Conservation (phyloP, 2,113 vertebrate genomes). For the Tychaedon coryphoeus region DNA sequence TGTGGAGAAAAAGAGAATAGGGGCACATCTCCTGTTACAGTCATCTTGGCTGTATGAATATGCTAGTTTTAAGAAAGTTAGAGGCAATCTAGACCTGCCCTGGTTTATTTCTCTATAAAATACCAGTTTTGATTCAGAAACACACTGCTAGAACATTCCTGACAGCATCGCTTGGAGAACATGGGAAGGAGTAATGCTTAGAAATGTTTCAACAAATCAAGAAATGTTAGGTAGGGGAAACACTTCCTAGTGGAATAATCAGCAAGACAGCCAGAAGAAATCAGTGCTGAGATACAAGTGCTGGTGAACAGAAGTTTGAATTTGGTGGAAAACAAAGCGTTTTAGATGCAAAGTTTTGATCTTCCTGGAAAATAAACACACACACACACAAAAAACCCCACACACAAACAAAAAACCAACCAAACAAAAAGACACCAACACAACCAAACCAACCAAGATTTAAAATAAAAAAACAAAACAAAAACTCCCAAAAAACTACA, state of each 20-base stretch:
- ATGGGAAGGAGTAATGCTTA: background rate
- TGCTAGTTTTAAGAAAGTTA: background rate
- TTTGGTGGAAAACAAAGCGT: background rate
- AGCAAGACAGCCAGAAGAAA: background rate
- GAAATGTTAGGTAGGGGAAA: background rate
- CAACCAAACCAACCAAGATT: background rate
- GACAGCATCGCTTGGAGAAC: background rate
- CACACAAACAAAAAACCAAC: no score
- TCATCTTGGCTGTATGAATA: background rate
- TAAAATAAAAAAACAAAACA: background rate
- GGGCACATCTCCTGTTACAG: background rate
- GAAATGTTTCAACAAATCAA: background rate
- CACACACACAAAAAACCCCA: background rate
- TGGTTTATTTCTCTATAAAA: background rate
- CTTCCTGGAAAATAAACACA: background rate
- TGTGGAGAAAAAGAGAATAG: background rate
- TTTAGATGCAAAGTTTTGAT: background rate
- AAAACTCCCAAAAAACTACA: fast-evolving
- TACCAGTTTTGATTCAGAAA: background rate
- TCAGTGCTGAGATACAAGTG: background rate
- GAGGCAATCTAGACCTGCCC: background rate
- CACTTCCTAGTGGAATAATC: background rate
- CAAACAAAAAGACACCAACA: background rate
- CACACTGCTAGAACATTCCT: background rate
- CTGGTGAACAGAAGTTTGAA: background rate